These are phyloP conservation scores for Brenthis hecate DNA, from an alignment of 2,888 invertebrate species.

Conservation along the genomic window DNA sequence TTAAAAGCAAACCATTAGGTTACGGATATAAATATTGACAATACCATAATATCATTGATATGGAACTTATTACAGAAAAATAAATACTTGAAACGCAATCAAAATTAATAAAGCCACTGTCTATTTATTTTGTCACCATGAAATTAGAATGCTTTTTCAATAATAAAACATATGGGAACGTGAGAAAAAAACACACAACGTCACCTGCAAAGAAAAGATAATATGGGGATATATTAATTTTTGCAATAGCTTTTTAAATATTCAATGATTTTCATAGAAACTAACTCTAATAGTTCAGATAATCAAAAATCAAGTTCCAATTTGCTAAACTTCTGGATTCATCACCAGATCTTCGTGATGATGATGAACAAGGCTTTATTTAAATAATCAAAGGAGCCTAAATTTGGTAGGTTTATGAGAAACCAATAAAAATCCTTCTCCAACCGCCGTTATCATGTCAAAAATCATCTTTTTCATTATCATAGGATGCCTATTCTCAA, in stretches of 20 bases:
- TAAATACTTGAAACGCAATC: slow-evolving; percentile 18
- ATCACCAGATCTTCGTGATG: no score
- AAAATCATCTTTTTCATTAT: no score
- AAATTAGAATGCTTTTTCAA: slow-evolving; percentile 17
- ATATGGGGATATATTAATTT: slow-evolving; percentile 52
- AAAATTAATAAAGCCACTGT: slow-evolving; percentile 24
- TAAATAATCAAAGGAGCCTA: no score
- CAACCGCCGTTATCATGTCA: no score
- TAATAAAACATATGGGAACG: slow-evolving; percentile 37
- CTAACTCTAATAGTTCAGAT: no score
- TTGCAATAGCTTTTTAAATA: slow-evolving; percentile 47
- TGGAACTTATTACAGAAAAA: not conserved
- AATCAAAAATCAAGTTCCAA: no score
- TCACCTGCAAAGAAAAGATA: slow-evolving; percentile 53
- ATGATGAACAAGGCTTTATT: no score
- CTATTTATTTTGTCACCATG: slow-evolving; percentile 21
- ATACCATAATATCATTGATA: not conserved
- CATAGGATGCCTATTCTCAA: no score
- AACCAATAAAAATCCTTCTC: no score
- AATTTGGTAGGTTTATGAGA: no score
- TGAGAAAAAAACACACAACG: slow-evolving; percentile 50
- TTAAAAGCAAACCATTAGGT: no score
- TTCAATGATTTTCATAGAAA: not conserved
- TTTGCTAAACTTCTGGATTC: no score
- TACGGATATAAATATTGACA: slow-evolving; percentile 5